phyloP scores from a whole-genome alignment of 2,797 vertebrate species.

The Sarcophilus harrisii region DNA sequence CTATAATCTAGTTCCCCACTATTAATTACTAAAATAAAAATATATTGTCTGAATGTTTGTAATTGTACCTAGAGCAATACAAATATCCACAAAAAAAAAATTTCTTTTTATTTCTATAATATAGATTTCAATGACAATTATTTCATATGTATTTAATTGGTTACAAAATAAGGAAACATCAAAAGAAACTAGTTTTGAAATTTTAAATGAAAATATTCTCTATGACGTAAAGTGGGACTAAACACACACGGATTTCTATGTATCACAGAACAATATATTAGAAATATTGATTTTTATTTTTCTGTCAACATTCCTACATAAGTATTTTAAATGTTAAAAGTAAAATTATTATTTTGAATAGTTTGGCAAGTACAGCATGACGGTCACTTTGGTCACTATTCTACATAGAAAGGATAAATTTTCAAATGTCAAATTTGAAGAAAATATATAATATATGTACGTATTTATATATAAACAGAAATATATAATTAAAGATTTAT shows the following conservation, averaged over 20 bases:
- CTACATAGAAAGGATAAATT: neutral
- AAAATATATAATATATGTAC: neutral
- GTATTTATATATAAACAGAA: neutral
- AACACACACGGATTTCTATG: conserved; percentile 32
- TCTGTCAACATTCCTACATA: conserved; percentile 38
- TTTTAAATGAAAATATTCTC: conserved; percentile 28
- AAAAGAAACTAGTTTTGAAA: conserved; percentile 51
- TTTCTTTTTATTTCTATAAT: conserved; percentile 64
- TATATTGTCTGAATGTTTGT: conserved; percentile 62
- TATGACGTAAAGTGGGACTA: conserved; percentile 20
- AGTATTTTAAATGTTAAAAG: conserved; percentile 46
- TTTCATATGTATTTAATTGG: neutral
- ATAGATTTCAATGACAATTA: conserved; percentile 59
- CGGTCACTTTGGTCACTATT: conserved; percentile 40
- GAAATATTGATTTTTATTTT: conserved; percentile 35
- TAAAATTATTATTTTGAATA: conserved; percentile 5
- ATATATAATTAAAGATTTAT: neutral
- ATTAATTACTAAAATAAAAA: conserved; percentile 76
- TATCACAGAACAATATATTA: conserved; percentile 38
- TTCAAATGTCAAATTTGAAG: neutral
- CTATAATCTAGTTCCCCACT: conserved; percentile 67
- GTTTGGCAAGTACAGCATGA: conserved; percentile 10
- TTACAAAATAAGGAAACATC: conserved; percentile 37
- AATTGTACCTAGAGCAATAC: conserved; percentile 61
- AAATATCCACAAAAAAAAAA: conserved; percentile 46